A percentile compares a stretch with the other conserved stretches of the same genome.
Conservation (phyloP, 92 coral and sea anemone species). For the Siderastrea radians region DNA sequence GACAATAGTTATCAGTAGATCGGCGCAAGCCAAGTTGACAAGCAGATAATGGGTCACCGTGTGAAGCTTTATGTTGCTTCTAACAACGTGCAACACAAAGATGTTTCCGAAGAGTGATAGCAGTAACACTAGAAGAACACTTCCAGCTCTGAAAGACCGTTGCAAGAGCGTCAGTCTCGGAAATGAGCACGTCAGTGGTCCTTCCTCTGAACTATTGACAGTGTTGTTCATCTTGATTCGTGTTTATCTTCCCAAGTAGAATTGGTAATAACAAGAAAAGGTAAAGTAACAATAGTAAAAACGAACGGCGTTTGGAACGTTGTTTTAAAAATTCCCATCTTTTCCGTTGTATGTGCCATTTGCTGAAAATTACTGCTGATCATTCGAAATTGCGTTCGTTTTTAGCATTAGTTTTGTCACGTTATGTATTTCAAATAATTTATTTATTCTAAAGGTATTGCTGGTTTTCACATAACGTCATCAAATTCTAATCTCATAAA, state of each 20-base stretch:
- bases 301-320: too few relatives aligned
- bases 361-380: background rate
- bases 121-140: slow-evolving; percentile 11
- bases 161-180: slow-evolving; percentile 16
- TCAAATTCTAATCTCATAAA: too few relatives aligned
- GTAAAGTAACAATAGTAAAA: background rate
- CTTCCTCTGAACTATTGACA: background rate
- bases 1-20: slow-evolving; percentile 41
- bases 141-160: slow-evolving; percentile 12
- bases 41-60: slow-evolving; percentile 43
- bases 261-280: background rate
- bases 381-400: too few relatives aligned
- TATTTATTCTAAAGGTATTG: too few relatives aligned
- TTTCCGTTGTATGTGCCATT: background rate
- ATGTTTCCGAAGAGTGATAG: slow-evolving; percentile 37
- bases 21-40: slow-evolving; percentile 45
- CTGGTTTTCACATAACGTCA: too few relatives aligned
- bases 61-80: slow-evolving; percentile 33
- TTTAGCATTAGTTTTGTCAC: too few relatives aligned
- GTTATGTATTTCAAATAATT: too few relatives aligned
- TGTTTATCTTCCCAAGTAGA: background rate
- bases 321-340: too few relatives aligned
- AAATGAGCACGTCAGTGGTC: slow-evolving; percentile 2
- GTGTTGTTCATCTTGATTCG: slow-evolving; percentile 15
- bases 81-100: slow-evolving; percentile 36